Evolutionary conservation across 1,140 invertebrate genomes (phyloP), one percentile per base, ranked within the genome.

Genomic region (Lepidurus arcticus): DNA sequence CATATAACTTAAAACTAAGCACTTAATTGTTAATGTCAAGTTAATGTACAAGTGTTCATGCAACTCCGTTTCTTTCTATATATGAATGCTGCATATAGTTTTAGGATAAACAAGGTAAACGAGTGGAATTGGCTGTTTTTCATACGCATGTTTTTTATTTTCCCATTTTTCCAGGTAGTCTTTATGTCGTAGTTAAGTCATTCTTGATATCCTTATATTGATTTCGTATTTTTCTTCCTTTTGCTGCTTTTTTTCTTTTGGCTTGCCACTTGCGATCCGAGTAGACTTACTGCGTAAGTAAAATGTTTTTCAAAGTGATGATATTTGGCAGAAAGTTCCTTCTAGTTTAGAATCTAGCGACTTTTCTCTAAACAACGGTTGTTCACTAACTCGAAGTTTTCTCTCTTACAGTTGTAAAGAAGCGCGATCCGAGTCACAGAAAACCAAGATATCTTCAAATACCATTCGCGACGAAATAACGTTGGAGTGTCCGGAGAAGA

Each of bases 81-180:
- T 65, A 21, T 65, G 53, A 13, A 65, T 65, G 53, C 53, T 65
- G 53, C 53, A 65, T 65, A 65, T 65, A 65, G 53, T 65, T 65
- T 65, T 65, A 65, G 53, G 53, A 65, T 65, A 11, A 65, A 13
- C 53, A 65, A 65, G 53, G 53, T 65, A 65, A 65, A 65, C 21
- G 53, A 65, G 16, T 65, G 53, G 53, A n/a, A 65, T 65, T 65
- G 53, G 53, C 16, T 65, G 16, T 65, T 65, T 65, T 65, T 65
- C 53, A n/a, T 65, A n/a, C 21, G 53, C 53, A 65, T 65, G 53
- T n/a, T 65, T 16, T 13, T 65, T 65, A 7, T 65, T 21, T 65
- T 21, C 7, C 53, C 53, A 13, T 5, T 65, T 65, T 65, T 65
- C 53, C 21, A 21, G 53, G 53, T n/a, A 16, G 21, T 65, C 1